Evolutionary conservation across 1,140 invertebrate species (phyloP).

Genomic region (Scaptomyza hsui): DNA sequence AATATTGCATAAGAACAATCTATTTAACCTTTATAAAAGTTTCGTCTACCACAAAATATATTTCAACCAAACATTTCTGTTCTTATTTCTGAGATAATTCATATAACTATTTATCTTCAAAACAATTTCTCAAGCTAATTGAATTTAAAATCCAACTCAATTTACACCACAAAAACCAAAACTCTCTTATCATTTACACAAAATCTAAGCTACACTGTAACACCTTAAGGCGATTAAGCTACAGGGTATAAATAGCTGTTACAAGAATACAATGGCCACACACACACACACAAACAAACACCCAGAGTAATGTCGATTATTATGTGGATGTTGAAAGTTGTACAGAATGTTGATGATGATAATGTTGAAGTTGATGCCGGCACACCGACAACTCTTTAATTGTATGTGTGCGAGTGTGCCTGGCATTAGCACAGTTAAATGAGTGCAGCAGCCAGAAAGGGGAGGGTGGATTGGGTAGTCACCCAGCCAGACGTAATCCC

Average conservation of each 20-base stretch:
- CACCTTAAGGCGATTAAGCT: not conserved
- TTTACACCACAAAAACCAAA: too few relatives aligned
- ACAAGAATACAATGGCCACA: conserved; percentile 52
- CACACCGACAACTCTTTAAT: conserved; percentile 29
- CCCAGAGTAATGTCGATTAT: conserved; percentile 22
- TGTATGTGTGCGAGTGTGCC: conserved; percentile 30
- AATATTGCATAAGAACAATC: too few relatives aligned
- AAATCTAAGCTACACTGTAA: not conserved
- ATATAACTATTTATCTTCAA: too few relatives aligned
- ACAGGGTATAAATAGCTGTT: conserved; percentile 31
- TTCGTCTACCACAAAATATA: too few relatives aligned
- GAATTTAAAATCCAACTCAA: too few relatives aligned
- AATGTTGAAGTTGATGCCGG: conserved; percentile 47
- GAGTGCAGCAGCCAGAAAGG: conserved; percentile 50
- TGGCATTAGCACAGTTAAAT: conserved; percentile 70
- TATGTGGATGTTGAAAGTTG: conserved; percentile 46
- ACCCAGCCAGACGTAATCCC: conserved; percentile 49
- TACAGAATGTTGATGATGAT: conserved; percentile 52
- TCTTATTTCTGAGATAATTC: too few relatives aligned
- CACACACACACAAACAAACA: not conserved
- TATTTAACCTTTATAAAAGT: too few relatives aligned
- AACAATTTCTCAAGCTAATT: too few relatives aligned
- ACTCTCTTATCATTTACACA: not conserved
- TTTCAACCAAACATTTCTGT: too few relatives aligned
- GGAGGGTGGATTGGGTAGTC: not conserved